Conservation (phyloP, 30 jellyfish, hydroid and myxozoan genomes). For the Aurelia aurita complex sp. Pacific region DNA sequence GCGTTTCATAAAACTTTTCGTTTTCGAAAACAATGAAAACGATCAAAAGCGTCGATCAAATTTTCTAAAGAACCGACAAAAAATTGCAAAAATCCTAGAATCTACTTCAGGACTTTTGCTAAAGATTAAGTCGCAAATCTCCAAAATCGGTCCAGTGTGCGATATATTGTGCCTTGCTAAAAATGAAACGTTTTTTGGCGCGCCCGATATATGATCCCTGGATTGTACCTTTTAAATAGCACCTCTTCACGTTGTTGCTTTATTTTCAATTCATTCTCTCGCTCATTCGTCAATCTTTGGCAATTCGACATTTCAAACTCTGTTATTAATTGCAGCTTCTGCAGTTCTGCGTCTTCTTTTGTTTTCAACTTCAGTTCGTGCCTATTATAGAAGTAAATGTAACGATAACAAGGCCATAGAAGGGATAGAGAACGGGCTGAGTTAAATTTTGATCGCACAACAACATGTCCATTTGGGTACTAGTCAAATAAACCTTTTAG, state of each 20-base stretch:
- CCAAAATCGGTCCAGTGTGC: too few relatives aligned
- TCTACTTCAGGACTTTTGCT: too few relatives aligned
- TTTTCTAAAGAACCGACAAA: neutral
- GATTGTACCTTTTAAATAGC: neutral
- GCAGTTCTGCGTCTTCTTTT: slow-evolving; percentile 9
- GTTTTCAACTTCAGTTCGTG: neutral
- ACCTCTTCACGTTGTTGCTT: neutral
- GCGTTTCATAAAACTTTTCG: too few relatives aligned
- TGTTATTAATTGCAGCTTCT: neutral
- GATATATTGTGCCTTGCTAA: too few relatives aligned
- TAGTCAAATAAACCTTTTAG: too few relatives aligned
- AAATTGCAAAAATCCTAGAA: neutral
- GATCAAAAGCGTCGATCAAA: too few relatives aligned
- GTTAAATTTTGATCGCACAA: too few relatives aligned
- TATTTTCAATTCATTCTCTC: neutral
- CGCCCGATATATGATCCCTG: neutral
- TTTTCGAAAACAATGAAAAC: too few relatives aligned
- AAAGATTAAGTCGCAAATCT: too few relatives aligned
- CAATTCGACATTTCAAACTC: neutral
- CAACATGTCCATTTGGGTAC: too few relatives aligned
- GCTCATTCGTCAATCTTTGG: neutral
- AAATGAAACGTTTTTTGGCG: neutral
- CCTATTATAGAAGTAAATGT: neutral
- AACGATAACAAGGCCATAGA: too few relatives aligned
- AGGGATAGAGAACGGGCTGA: too few relatives aligned